These are phyloP conservation scores for Hyppa rectilinea DNA, from an alignment of 2,888 invertebrate species.

Conservation along the genomic window DNA sequence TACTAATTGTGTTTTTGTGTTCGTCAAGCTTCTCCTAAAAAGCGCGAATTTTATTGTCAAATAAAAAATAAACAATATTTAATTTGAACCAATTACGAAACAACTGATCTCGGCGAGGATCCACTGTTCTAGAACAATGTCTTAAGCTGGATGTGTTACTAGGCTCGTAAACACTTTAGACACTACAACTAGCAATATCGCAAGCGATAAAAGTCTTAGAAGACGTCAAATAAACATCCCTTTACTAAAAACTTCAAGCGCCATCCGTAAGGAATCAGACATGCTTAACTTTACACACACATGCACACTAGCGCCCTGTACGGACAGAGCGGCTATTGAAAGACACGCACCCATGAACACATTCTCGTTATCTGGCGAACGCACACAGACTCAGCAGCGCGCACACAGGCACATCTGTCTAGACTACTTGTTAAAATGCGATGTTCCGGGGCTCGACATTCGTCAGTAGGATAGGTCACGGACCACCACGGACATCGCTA, in stretches of 20 bases:
- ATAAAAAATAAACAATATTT: constrained; percentile 13
- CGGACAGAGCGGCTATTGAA: constrained; percentile 52
- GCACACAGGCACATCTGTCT: constrained; percentile 81
- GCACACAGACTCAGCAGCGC: constrained; percentile 67
- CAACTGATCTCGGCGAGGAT: neutral
- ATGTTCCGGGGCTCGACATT: constrained; percentile 90
- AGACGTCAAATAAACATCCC: constrained; percentile 54
- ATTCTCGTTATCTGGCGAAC: constrained; percentile 58
- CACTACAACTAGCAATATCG: constrained; percentile 36
- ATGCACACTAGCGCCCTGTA: constrained; percentile 32
- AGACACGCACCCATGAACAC: constrained; percentile 64
- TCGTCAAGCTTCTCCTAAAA: neutral
- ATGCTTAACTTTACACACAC: constrained; percentile 50
- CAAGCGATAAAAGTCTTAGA: constrained; percentile 52
- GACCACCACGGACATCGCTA: constrained; percentile 80
- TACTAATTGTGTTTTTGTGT: neutral
- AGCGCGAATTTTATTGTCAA: neutral
- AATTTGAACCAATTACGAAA: constrained; percentile 7
- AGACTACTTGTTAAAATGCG: constrained; percentile 89
- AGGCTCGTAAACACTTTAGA: constrained; percentile 27
- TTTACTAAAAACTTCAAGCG: constrained; percentile 60
- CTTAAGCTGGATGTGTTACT: constrained; percentile 32
- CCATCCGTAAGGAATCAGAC: constrained; percentile 56
- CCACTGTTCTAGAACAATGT: neutral
- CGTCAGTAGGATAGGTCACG: constrained; percentile 91